Conservation (phyloP, 2,888 invertebrate genomes). For the Latrodectus hesperus region DNA sequence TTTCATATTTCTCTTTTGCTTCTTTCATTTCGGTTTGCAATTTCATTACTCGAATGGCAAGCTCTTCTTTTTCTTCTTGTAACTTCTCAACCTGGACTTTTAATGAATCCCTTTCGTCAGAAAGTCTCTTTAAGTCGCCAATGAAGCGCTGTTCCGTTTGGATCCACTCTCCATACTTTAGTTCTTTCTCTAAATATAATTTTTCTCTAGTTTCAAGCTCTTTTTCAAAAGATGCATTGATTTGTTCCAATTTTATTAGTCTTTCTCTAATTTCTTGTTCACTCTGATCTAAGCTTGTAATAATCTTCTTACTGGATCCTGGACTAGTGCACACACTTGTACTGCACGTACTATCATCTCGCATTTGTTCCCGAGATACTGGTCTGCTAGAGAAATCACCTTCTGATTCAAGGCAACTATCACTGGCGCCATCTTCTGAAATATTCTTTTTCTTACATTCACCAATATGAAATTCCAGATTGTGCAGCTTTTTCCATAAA, state of each 20-base stretch:
- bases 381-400: constrained; percentile 16
- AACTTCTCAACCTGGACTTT: constrained; percentile 33
- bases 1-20: constrained; percentile 19
- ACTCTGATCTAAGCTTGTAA: constrained; percentile 61
- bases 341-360: constrained; percentile 5
- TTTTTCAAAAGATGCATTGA: constrained; percentile 68
- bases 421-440: constrained; percentile 39
- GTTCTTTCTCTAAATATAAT: constrained; percentile 64
- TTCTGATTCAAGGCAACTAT: constrained; percentile 39
- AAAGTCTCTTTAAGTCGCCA: constrained; percentile 43
- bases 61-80: constrained; percentile 52
- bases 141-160: constrained; percentile 56
- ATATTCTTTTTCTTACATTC: constrained; percentile 56
- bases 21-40: constrained; percentile 35
- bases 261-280: constrained; percentile 68
- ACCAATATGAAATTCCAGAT: constrained; percentile 65
- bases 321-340: constrained; percentile 12
- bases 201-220: constrained; percentile 69
- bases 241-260: constrained; percentile 61
- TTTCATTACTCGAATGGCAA: constrained; percentile 9
- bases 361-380: constrained; percentile 21
- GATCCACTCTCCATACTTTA: constrained; percentile 58
- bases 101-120: constrained; percentile 45
- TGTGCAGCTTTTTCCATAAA: constrained; percentile 68
- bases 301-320: constrained; percentile 15